Evolutionary conservation across 2,113 vertebrate species (phyloP).

Genomic region (Seriola dumerili): DNA sequence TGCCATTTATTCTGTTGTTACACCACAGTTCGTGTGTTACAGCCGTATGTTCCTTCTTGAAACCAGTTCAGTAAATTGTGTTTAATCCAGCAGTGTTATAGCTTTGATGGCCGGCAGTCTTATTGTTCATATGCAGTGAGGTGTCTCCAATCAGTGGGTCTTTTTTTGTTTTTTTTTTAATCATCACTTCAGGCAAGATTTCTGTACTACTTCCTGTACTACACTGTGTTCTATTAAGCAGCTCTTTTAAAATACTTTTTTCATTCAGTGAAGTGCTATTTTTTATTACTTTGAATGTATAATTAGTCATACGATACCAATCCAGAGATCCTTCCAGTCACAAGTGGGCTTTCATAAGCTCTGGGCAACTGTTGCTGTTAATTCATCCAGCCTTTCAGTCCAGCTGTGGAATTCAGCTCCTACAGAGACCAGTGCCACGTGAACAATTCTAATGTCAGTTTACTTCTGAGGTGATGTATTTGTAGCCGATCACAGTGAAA

Average conservation of each 20-base stretch:
- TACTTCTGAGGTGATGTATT: neutral
- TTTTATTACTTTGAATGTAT: slow-evolving; percentile 4
- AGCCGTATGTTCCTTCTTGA: slow-evolving; percentile 2
- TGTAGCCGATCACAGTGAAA: neutral
- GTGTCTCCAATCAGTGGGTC: slow-evolving; percentile 40
- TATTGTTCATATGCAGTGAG: slow-evolving; percentile 26
- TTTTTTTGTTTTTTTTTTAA: slow-evolving; percentile 18
- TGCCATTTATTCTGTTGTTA: neutral
- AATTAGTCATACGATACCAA: neutral
- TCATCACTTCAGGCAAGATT: neutral
- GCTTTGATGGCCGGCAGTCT: neutral
- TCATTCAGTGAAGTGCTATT: neutral
- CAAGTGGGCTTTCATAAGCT: neutral
- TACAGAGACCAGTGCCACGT: neutral
- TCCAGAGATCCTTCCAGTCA: neutral
- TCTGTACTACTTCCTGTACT: neutral
- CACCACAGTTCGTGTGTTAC: neutral
- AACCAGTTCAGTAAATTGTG: neutral
- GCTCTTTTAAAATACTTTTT: neutral
- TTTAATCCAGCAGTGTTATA: slow-evolving; percentile 18
- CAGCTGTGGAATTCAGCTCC: neutral
- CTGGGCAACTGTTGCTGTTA: neutral
- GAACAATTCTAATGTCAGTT: neutral
- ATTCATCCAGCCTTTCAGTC: neutral
- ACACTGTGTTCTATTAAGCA: neutral